Evolutionary conservation across 1,140 invertebrate species (phyloP), one percentile per base, ranked within the genome.

Genomic region (Bombus affinis): DNA sequence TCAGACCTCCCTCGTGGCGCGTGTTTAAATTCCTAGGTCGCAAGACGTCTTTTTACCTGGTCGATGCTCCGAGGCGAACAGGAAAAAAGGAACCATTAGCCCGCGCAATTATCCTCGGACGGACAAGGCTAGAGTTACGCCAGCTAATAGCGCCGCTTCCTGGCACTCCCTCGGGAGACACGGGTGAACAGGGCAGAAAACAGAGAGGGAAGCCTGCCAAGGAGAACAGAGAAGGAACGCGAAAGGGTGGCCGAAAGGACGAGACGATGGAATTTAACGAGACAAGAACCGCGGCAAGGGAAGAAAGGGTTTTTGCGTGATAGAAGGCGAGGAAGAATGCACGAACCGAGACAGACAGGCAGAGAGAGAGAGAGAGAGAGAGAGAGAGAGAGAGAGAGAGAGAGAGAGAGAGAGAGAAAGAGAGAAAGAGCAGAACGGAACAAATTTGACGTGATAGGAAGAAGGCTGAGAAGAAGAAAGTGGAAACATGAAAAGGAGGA

Each of bases 61-160:
- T 44, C 76, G 83, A 80, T 47, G 76, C 42, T 12, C 37, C 15
- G 28, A 32, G 65, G 59, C 13, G 65, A 37, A 44, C 81, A 82
- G 87, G 86, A 81, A 91, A 93, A 91, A 91, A 90, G 91, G 89
- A 90, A 91, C 91, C 92, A 92, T 93, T 94, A 91, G 91, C 91
- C 89, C 87, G 90, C 86, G 92, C 90, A 94, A 93, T 93, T 94
- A 94, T 94, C 92, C 92, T 93, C 92, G 91, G 91, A 90, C 86
- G 90, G 90, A 89, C 91, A 89, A 90, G 89, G 91, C 89, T 90
- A 86, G 86, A 93, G 92, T 93, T 93, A 91, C 90, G 88, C 80
- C 87, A 85, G 88, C 91, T 94, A 94, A 93, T 94, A 91, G 92
- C 92, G 73, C 81, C 88, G 91, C 90, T 94, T 94, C 93, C 93